These are phyloP conservation scores for Drosophila seguyi DNA, from an alignment of 1,140 invertebrate species.

Conservation along the genomic window DNA sequence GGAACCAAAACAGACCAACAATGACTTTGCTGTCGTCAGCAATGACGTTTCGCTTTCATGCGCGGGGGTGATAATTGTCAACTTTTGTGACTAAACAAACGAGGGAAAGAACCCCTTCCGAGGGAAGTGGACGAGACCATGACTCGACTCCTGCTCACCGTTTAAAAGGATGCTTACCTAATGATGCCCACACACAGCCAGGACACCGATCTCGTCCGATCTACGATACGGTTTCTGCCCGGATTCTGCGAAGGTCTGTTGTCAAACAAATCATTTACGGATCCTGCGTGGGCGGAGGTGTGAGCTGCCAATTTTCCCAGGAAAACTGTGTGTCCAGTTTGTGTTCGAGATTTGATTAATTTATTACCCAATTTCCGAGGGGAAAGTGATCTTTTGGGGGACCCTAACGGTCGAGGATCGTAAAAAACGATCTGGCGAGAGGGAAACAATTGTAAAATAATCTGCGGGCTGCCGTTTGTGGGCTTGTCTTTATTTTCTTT, in stretches of 20 bases:
- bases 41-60: constrained; percentile 75
- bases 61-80: constrained; percentile 70
- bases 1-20: constrained; percentile 27
- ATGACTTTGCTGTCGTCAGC: constrained; percentile 75
- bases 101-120: constrained; percentile 11
- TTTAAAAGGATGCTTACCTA: constrained; percentile 38
- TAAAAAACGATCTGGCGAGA: constrained; percentile 23
- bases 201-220: constrained; percentile 49
- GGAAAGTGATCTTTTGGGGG: constrained; percentile 39
- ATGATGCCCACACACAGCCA: constrained; percentile 60
- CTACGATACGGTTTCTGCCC: constrained; percentile 23
- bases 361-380: constrained; percentile 33
- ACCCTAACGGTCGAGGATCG: constrained; percentile 35
- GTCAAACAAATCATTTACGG: constrained; percentile 78
- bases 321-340: constrained; percentile 42
- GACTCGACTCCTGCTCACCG: constrained; percentile 54
- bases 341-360: constrained; percentile 43
- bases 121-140: constrained; percentile 66
- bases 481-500: constrained; percentile 17
- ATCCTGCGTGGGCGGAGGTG: constrained; percentile 61
- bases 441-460: constrained; percentile 31
- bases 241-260: constrained; percentile 65
- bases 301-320: constrained; percentile 69
- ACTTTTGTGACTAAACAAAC: constrained; percentile 50
- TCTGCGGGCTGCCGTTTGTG: constrained; percentile 45